These are phyloP conservation scores for Lithodes maja DNA, from an alignment of 2,888 invertebrate genomes.

Conservation along the genomic window DNA sequence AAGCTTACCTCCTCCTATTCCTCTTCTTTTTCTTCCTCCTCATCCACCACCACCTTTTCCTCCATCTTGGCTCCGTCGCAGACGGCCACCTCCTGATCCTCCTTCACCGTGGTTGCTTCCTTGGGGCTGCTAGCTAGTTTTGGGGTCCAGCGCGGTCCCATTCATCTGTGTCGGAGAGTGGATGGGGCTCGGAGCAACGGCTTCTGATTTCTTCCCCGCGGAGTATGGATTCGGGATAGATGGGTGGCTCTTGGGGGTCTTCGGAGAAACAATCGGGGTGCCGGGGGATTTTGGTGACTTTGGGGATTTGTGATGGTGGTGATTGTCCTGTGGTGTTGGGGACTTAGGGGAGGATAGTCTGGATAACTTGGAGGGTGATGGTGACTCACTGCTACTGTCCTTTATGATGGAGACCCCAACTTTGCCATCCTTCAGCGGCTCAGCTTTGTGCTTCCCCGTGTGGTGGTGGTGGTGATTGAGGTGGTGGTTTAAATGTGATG, in stretches of 20 bases:
- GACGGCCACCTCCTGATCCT: no score
- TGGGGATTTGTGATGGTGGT: constrained; percentile 29
- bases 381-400: constrained; percentile 35
- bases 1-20: no score
- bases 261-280: constrained; percentile 33
- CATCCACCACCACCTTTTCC: no score
- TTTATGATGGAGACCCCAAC: constrained; percentile 62
- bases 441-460: constrained; percentile 62
- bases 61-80: no score
- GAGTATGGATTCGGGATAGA: neutral
- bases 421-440: constrained; percentile 67
- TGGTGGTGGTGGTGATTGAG: neutral
- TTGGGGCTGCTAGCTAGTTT: no score
- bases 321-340: constrained; percentile 16
- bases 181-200: no score
- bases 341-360: constrained; percentile 43
- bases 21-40: no score
- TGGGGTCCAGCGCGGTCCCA: no score
- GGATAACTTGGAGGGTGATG: constrained; percentile 53
- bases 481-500: no score
- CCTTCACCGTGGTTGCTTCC: no score
- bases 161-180: no score
- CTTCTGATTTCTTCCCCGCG: constrained; percentile 10
- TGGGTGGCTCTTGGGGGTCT: constrained; percentile 48
- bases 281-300: constrained; percentile 43